Evolutionary conservation across 92 coral and sea anemone genomes (phyloP).

Genomic region (Ricordea florida): DNA sequence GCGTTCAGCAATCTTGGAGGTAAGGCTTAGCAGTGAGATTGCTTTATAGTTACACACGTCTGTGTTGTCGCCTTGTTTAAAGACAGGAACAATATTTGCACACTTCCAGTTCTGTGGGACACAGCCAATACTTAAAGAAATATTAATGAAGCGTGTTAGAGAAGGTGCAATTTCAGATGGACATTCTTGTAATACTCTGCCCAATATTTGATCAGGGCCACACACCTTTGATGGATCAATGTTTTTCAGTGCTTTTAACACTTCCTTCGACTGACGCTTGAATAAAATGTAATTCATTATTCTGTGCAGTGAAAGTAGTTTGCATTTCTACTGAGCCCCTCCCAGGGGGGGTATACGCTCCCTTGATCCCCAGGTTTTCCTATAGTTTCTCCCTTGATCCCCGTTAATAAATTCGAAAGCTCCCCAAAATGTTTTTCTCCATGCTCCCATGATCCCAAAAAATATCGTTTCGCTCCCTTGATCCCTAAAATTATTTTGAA

Average conservation of each 20-base stretch:
- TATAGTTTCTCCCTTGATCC: too few relatives aligned
- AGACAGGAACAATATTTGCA: not conserved
- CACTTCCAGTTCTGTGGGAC: constrained; percentile 13
- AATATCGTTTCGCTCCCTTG: too few relatives aligned
- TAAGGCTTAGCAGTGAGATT: not conserved
- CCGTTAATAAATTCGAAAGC: too few relatives aligned
- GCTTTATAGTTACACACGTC: constrained; percentile 6
- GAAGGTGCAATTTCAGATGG: not conserved
- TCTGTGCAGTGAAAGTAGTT: too few relatives aligned
- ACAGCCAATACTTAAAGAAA: not conserved
- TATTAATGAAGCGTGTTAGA: not conserved
- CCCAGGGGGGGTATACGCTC: too few relatives aligned
- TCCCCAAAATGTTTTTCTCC: too few relatives aligned
- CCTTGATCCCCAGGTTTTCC: too few relatives aligned
- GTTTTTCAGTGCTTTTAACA: not conserved
- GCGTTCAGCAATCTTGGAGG: constrained; percentile 6
- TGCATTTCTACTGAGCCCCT: too few relatives aligned
- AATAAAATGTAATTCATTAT: too few relatives aligned
- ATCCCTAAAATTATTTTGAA: too few relatives aligned
- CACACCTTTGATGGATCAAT: not conserved
- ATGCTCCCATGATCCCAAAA: too few relatives aligned
- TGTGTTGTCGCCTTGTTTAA: not conserved
- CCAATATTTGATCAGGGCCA: not conserved
- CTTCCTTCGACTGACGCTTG: not conserved
- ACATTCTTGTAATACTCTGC: too few relatives aligned